Evolutionary conservation across 2,888 invertebrate species (phyloP), one percentile per base, ranked within the genome.

Genomic region (Caenorhabditis wallacei): DNA sequence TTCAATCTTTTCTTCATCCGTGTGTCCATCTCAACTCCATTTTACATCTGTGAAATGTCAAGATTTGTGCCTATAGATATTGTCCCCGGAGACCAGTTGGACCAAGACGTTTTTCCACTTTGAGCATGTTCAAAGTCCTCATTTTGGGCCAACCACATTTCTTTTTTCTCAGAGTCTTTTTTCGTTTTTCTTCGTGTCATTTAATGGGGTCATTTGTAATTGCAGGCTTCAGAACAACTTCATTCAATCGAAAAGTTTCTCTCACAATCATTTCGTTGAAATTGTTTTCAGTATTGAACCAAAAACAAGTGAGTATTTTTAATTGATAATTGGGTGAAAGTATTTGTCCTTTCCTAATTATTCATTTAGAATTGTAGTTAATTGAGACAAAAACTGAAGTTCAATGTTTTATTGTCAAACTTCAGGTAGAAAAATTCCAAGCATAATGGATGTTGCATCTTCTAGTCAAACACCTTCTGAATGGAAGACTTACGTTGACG

Each of bases 401-500:
- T n/a, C n/a, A n/a, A n/a, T n/a, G n/a, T n/a, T n/a, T n/a, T n/a
- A n/a, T n/a, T n/a, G n/a, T n/a, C n/a, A n/a, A n/a, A 30, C 8
- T 66, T 24, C 53, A 76, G 61, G 7, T n/a, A 8, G 18, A 37
- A 57, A 75, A 40, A n/a, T 43, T 18, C 46, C 37, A 10, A 46
- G 51, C 51, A 66, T 59, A 22, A 75, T 75, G 75, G 76, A 76
- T 22, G 37, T 63, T 24, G 56, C 63, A 8, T 71, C 76, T 1
- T 54, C 63, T 0, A 53, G 43, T 18, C 51, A 53, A 40, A 26
- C 59, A 59, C 35, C 66, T 26, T 51, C 59, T 3, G 63, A 75
- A 30, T 98, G 98, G 98, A 98, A 98, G 93, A 97, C 97, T 0
- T 94, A 98, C 79, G 96, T 97, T 94, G 98, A 98, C 92, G 96